Base-by-base conservation (phyloP, 2,888 invertebrate species). In the Idaea biselata region DNA sequence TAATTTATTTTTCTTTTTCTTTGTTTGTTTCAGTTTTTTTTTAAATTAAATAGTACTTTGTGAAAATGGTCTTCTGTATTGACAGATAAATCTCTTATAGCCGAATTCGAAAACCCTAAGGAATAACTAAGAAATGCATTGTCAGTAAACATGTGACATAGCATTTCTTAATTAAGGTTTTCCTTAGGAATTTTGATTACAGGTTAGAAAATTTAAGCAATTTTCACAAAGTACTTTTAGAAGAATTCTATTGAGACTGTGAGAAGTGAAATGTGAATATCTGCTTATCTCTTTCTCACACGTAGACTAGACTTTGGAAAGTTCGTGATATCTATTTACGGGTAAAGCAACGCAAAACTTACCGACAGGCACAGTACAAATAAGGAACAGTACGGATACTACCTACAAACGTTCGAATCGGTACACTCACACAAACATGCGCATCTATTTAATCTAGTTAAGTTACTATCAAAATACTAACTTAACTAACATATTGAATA, bases 1-100 rank as follows among this genome's bases (percentile, higher is more conserved):
- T 44, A 44, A 44, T 44, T 17, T 55, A 17, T 55, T 55, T n/a
- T 56, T 56, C 14, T 16, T 61, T 54, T 66, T 68, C 70, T 69
- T 73, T 76, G 58, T 78, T 68, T 80, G 74, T 79, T 80, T 73
- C 80, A 78, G 79, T 68, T 65, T 61, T 68, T 65, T 61, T 70
- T 60, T 64, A 69, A 44, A 44, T 11, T 44, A 44, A 44, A 44
- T 44, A 44, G 44, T 44, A 44, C 44, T 44, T 11, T 44, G 44
- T 44, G 7, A 8, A 44, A 44, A 44, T 44, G 44, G 11, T 44
- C 11, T 44, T 14, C 14, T 44, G 25, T 32, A 32, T 32, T 32
- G 32, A 32, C 32, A 32, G 32, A n/a, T 32, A 32, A 32, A 1
- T 44, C 14, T 8, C 14, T 44, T 11, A 25, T 25, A 25, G 25